These are phyloP conservation scores for Pyrgilauda ruficollis DNA, from an alignment of 2,113 vertebrate genomes.

Conservation along the genomic window DNA sequence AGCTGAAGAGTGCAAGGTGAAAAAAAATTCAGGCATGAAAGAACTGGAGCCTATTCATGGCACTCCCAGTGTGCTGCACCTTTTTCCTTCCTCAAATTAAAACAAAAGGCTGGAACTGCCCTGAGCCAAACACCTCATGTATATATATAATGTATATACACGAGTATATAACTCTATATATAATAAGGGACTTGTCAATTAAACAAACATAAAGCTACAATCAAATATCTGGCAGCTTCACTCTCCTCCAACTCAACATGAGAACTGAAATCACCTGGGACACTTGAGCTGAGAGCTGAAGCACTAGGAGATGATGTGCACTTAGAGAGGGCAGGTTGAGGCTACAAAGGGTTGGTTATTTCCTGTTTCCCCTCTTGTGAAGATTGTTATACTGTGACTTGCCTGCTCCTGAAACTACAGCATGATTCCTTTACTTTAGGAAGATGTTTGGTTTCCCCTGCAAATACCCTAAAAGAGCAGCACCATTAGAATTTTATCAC, in stretches of 20 bases:
- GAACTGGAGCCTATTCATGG: background rate
- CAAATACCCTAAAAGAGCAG: background rate
- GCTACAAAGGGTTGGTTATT: background rate
- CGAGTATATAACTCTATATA: too few species aligned
- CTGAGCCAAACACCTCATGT: background rate
- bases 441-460: background rate
- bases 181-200: too few species aligned
- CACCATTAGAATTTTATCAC: background rate
- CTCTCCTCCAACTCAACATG: background rate
- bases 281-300: background rate
- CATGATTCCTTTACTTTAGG: background rate
- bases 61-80: background rate
- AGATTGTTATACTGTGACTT: background rate
- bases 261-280: conserved; percentile 8
- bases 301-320: background rate
- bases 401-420: background rate
- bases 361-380: background rate
- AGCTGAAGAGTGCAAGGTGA: background rate
- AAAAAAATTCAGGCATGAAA: background rate
- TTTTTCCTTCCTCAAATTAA: background rate
- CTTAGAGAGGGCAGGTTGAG: background rate
- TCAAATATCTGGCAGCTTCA: background rate
- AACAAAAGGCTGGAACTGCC: background rate
- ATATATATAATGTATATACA: background rate
- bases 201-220: background rate